Base-by-base conservation (phyloP, 2,888 invertebrate species). In the Tenthredo amoena region DNA sequence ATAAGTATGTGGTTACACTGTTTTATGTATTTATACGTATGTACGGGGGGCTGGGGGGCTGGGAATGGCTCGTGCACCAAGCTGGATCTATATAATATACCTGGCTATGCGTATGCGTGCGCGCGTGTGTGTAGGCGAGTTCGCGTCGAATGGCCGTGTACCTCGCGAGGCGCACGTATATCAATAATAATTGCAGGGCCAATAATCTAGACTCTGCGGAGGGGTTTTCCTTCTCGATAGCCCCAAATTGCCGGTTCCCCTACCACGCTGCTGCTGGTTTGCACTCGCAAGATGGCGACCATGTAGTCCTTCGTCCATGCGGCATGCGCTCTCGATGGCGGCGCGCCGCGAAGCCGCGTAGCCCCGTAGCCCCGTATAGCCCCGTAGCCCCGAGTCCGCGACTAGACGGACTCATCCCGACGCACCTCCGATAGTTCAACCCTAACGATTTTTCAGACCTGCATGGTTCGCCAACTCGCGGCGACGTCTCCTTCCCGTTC, bases 221-320 rank as follows among this genome's bases (percentile, higher is more conserved):
- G 88, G 89, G 68, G 65, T 83, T 83, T 83, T 71, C 83, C 82
- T 88, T 88, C 92, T 93, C 93, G 93, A 93, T 93, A 93, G 93
- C 93, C 93, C 93, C 91, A 93, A 93, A 93, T 93, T 93, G 92
- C 91, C 85, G 93, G 93, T 93, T 93, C 93, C 92, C 93, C 93
- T 91, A 91, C 93, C 87, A 85, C 85, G 21, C 87, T 87, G 86
- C 87, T 87, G 87, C 87, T 88, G 87, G 88, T 86, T 47, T 87
- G 81, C 81, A 84, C 86, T 86, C 76, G 79, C 83, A 85, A 81
- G 85, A 86, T 86, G 84, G 86, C 86, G 87, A 86, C 86, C 86
- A 43, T 85, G 86, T 85, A 86, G 89, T 89, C 89, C 89, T 89
- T 89, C 89, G 90, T 91, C 89, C 90, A 89, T 89, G 89, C 89